phyloP scores from a whole-genome alignment of 2,888 invertebrate species.

The Leptogaster cylindrica region DNA sequence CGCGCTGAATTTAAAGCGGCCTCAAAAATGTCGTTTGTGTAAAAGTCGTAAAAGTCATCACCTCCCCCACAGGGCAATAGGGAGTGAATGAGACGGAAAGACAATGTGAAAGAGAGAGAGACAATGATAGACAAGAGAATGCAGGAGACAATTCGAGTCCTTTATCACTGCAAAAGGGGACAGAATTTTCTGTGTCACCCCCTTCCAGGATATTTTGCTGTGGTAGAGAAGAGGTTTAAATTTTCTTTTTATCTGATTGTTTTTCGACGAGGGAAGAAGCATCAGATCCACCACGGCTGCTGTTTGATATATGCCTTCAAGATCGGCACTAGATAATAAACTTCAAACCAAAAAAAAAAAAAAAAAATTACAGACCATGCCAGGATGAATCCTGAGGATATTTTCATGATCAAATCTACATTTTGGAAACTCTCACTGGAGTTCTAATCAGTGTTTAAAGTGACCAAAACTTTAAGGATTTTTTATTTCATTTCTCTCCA shows the following conservation, averaged over 20 bases:
- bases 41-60: slow-evolving; percentile 8
- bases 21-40: slow-evolving; percentile 15
- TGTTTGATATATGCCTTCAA: slow-evolving; percentile 37
- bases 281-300: slow-evolving; percentile 19
- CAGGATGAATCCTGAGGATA: slow-evolving; percentile 14
- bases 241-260: slow-evolving; percentile 35
- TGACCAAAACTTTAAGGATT: background rate
- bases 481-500: too few species aligned
- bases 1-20: slow-evolving; percentile 42
- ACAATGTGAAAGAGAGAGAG: too few species aligned
- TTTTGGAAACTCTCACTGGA: background rate
- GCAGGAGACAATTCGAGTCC: background rate
- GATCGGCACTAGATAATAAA: slow-evolving; percentile 37
- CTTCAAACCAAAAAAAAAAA: slow-evolving; percentile 37
- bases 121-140: too few species aligned
- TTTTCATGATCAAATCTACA: slow-evolving; percentile 21
- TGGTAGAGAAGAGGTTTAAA: slow-evolving; percentile 31
- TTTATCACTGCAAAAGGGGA: slow-evolving; percentile 25
- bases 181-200: slow-evolving; percentile 31
- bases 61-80: background rate
- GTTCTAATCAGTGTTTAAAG: background rate
- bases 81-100: too few species aligned
- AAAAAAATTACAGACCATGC: too few species aligned
- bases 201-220: slow-evolving; percentile 12
- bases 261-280: slow-evolving; percentile 28